These are phyloP conservation scores for Cetonia aurata DNA, from an alignment of 2,888 invertebrate species.

Conservation along the genomic window DNA sequence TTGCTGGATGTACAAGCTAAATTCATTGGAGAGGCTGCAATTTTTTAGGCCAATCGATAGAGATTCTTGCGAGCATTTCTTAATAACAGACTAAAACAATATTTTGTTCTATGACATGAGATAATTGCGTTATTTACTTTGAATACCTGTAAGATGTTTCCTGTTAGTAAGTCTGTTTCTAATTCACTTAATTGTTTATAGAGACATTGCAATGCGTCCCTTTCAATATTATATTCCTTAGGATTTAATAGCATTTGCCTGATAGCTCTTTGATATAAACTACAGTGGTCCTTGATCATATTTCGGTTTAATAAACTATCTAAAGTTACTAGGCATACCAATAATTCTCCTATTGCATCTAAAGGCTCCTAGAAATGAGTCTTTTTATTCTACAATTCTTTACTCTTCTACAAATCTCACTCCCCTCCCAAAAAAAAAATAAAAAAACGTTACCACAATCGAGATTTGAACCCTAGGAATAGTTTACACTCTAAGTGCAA, in stretches of 20 bases:
- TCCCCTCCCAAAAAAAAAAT: not conserved
- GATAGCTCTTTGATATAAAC: conserved; percentile 80
- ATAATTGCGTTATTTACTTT: not conserved
- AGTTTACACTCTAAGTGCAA: not conserved
- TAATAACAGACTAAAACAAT: conserved; percentile 58
- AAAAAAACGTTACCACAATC: not conserved
- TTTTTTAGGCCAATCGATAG: conserved; percentile 60
- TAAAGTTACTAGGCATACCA: conserved; percentile 75
- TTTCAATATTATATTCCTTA: conserved; percentile 71
- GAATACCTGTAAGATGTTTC: conserved; percentile 77
- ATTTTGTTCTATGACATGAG: not conserved
- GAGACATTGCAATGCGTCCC: conserved; percentile 76
- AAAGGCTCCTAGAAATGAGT: conserved; percentile 64
- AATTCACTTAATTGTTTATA: conserved; percentile 79
- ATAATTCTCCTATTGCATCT: conserved; percentile 75
- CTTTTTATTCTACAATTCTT: not conserved
- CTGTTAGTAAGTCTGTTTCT: conserved; percentile 75
- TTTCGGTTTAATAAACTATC: conserved; percentile 76
- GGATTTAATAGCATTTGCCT: conserved; percentile 77
- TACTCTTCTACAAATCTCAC: too few species aligned
- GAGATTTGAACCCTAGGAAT: not conserved
- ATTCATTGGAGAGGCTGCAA: conserved; percentile 72
- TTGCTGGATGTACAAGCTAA: conserved; percentile 75
- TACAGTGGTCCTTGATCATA: conserved; percentile 78
- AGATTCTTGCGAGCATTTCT: conserved; percentile 61